Percentiles rank a stretch among this genome's conserved stretches.
These are phyloP conservation scores for Diplodus sargus DNA, from an alignment of 2,797 vertebrate genomes.

Conservation along the genomic window DNA sequence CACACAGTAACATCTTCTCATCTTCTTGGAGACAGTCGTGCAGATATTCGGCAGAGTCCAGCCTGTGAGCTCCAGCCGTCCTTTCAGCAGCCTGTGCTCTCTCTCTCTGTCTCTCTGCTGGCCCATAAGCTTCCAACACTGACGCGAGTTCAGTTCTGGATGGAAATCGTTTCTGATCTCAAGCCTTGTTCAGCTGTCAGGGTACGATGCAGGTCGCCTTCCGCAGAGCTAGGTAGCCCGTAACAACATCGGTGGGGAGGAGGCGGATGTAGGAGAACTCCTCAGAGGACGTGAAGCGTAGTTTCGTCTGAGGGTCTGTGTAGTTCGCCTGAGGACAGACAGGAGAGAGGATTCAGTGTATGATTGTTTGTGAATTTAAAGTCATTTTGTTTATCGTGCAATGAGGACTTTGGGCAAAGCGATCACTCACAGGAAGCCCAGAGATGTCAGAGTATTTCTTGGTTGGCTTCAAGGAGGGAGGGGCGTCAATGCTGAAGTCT, in stretches of 20 bases:
- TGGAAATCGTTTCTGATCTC: conserved; percentile 32
- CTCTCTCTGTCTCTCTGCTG: conserved; percentile 2
- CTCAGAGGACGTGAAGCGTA: conserved; percentile 93
- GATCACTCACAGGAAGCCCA: conserved; percentile 92
- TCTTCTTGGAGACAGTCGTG: conserved; percentile 13
- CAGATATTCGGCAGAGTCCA: conserved; percentile 3
- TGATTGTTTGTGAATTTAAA: too few species aligned
- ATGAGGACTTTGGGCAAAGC: not conserved
- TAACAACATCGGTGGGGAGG: conserved; percentile 94
- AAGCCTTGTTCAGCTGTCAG: conserved; percentile 72
- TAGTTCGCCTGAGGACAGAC: conserved; percentile 90
- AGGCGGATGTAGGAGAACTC: conserved; percentile 97
- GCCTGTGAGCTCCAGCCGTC: conserved; percentile 19
- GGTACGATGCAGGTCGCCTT: conserved; percentile 96
- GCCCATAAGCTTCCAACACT: not conserved
- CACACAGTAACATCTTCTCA: conserved; percentile 8
- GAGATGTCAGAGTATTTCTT: conserved; percentile 99
- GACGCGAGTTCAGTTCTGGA: conserved; percentile 31
- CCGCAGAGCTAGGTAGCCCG: conserved; percentile 93
- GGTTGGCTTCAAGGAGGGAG: conserved; percentile 94
- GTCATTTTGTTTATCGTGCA: too few species aligned
- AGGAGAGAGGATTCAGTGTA: conserved; percentile 8
- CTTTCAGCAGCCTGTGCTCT: not conserved
- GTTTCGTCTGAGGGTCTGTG: conserved; percentile 97
- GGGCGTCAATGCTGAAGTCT: conserved; percentile 97